A percentile compares a stretch with the other conserved stretches of the same genome.
These are phyloP conservation scores for Porphyrio hochstetteri DNA, from an alignment of 2,113 vertebrate genomes.

Conservation along the genomic window DNA sequence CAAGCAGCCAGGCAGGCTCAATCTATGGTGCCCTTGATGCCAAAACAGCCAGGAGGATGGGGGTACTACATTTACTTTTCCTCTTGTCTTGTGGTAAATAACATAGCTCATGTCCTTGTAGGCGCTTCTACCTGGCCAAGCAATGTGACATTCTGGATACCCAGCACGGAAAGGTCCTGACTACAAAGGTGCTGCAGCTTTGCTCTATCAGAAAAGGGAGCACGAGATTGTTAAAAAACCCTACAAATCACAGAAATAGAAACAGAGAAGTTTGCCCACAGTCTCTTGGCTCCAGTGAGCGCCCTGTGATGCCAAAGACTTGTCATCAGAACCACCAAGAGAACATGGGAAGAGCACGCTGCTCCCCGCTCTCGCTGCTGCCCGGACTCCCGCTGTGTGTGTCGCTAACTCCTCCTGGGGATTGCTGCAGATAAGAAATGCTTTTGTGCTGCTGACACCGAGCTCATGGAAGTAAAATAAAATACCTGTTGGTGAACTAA, in stretches of 20 bases:
- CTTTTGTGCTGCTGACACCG: background rate
- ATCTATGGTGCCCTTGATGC: background rate
- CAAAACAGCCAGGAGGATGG: background rate
- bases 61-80: background rate
- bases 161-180: background rate
- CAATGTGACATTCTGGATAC: background rate
- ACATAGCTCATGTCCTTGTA: background rate
- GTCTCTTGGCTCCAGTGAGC: background rate
- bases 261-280: background rate
- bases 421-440: background rate
- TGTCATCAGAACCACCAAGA: slow-evolving; percentile 31
- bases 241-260: background rate
- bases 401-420: slow-evolving; percentile 19
- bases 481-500: background rate
- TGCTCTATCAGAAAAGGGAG: background rate
- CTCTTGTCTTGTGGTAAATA: background rate
- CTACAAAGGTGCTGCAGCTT: background rate
- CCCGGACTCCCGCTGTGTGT: background rate
- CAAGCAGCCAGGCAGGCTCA: background rate
- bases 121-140: background rate
- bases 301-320: background rate
- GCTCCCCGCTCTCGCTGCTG: background rate
- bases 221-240: background rate
- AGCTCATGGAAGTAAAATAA: background rate
- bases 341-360: slow-evolving; percentile 25